A percentile compares a stretch with the other conserved stretches of the same genome.
Evolutionary conservation across 37 sponge, comb jelly and placozoan genomes (phyloP).

Genomic region (Tethya wilhelma): DNA sequence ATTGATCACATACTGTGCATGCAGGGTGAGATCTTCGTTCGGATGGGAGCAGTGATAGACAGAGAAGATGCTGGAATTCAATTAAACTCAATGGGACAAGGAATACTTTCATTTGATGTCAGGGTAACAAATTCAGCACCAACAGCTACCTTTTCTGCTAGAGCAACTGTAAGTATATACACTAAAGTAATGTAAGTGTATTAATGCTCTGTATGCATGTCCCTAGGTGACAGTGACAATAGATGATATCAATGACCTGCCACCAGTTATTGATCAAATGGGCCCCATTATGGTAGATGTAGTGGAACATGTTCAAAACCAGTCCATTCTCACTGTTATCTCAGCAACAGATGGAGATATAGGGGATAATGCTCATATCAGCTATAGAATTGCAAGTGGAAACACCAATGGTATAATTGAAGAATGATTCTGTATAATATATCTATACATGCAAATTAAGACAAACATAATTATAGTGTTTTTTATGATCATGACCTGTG

Average conservation of each 20-base stretch:
- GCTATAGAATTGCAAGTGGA: slow-evolving; percentile 26
- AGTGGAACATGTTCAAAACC: neutral
- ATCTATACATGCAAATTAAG: neutral
- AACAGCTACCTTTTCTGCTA: slow-evolving; percentile 1
- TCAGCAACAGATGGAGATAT: slow-evolving; percentile 41
- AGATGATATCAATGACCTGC: slow-evolving; percentile 44
- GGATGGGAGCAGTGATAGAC: slow-evolving; percentile 1
- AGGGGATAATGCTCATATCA: slow-evolving; percentile 39
- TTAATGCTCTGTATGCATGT: neutral
- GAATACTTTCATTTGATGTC: slow-evolving; percentile 31
- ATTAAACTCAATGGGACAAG: slow-evolving; percentile 28
- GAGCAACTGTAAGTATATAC: slow-evolving; percentile 7
- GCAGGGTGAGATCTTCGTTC: slow-evolving; percentile 29
- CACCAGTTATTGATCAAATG: slow-evolving; percentile 20
- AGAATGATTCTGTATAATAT: neutral
- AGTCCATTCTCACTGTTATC: slow-evolving; percentile 20
- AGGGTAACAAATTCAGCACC: slow-evolving; percentile 9
- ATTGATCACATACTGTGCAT: neutral
- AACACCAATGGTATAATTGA: neutral
- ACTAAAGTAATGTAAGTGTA: neutral
- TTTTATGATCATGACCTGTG: too few species aligned
- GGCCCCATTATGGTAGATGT: neutral
- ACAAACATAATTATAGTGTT: neutral
- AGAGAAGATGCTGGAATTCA: slow-evolving; percentile 20
- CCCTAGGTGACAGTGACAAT: slow-evolving; percentile 36